phyloP scores from a whole-genome alignment of 1,140 invertebrate genomes.

The Camponotus floridanus region DNA sequence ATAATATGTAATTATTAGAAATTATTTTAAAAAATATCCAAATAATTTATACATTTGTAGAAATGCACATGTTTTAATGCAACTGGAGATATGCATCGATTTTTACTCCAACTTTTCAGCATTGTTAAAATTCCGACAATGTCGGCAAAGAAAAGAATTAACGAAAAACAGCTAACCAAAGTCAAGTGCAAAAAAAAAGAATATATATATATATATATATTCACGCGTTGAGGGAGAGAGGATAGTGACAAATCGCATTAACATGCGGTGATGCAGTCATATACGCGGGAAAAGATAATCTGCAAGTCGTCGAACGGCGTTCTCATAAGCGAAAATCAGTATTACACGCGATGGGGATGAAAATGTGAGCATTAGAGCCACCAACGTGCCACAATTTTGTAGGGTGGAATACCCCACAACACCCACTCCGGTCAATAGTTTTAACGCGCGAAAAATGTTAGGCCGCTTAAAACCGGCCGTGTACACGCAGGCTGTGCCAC shows the following conservation, averaged over 20 bases:
- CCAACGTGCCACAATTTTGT: constrained; percentile 62
- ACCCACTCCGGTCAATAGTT: constrained; percentile 53
- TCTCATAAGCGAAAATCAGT: constrained; percentile 39
- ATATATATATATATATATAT: neutral
- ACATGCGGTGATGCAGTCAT: constrained; percentile 12
- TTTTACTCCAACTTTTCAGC: too few relatives aligned
- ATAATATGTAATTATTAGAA: too few relatives aligned
- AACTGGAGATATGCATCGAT: too few relatives aligned
- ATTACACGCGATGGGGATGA: constrained; percentile 43
- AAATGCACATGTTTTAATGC: too few relatives aligned
- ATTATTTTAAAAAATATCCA: too few relatives aligned
- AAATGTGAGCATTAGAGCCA: constrained; percentile 56
- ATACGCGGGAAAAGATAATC: constrained; percentile 48
- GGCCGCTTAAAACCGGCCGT: constrained; percentile 59
- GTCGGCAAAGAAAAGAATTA: neutral
- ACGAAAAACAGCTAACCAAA: neutral
- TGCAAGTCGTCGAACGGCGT: constrained; percentile 46
- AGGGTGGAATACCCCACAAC: neutral
- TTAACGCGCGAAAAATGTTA: constrained; percentile 60
- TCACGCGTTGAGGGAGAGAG: neutral
- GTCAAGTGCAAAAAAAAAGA: constrained; percentile 5
- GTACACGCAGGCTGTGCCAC: constrained; percentile 2
- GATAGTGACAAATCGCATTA: constrained; percentile 40
- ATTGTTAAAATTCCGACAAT: neutral
- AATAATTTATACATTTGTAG: too few relatives aligned